Conservation (phyloP, 2,888 invertebrate species). For the Rhimphoctona megacephalus region DNA sequence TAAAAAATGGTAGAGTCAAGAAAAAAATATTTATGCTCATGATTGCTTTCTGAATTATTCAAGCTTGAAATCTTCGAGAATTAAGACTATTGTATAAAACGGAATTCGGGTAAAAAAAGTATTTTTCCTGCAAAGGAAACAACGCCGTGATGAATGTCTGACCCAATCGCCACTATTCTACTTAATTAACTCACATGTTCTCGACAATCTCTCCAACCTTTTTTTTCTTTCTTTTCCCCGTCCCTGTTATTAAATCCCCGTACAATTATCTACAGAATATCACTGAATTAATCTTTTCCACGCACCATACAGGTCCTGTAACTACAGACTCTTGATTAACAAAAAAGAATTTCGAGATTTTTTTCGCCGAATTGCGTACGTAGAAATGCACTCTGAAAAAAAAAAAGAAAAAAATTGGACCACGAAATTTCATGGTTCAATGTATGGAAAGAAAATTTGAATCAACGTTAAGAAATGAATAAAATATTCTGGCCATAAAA, state of each 20-base stretch:
- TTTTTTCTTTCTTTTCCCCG: conserved; percentile 6
- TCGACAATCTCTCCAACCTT: conserved; percentile 10
- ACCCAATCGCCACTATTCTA: conserved; percentile 62
- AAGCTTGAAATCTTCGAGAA: not conserved
- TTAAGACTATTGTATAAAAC: not conserved
- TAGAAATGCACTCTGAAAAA: not conserved
- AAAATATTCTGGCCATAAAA: not conserved
- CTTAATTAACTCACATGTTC: conserved; percentile 47
- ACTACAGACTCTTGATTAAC: not conserved
- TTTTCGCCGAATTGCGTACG: not conserved
- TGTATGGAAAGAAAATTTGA: not conserved
- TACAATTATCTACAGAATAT: conserved; percentile 33
- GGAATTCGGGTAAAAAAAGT: not conserved
- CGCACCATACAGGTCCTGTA: not conserved
- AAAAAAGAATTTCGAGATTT: conserved; percentile 1
- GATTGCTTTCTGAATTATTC: not conserved
- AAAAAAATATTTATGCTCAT: not conserved
- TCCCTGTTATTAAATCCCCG: conserved; percentile 47
- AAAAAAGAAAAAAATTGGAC: not conserved
- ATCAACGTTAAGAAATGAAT: not conserved
- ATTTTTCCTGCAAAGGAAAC: not conserved
- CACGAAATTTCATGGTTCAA: too few species aligned
- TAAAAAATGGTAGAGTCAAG: not conserved
- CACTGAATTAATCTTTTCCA: conserved; percentile 26
- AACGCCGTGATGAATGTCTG: conserved; percentile 40